Conservation (phyloP, 2,888 invertebrate genomes). For the Drosophila nigritarsus region DNA sequence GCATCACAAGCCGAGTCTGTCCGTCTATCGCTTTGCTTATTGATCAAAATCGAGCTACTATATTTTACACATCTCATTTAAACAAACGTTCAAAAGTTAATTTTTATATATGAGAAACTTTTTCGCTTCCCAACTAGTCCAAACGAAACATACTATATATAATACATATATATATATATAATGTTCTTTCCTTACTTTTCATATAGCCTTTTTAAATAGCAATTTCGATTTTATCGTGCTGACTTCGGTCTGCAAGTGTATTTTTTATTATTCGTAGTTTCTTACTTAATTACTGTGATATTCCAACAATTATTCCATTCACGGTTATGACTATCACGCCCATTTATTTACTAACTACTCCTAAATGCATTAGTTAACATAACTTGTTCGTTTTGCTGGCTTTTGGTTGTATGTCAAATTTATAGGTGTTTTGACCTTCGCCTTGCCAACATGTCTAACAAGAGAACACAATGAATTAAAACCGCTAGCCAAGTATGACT, state of each 20-base stretch:
- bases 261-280: background rate
- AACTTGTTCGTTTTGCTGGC: background rate
- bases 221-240: background rate
- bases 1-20: background rate
- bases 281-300: background rate
- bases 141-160: background rate
- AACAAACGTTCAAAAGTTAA: background rate
- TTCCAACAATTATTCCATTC: background rate
- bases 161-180: background rate
- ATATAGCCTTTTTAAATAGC: background rate
- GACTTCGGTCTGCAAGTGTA: background rate
- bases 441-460: slow-evolving; percentile 36
- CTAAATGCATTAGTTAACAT: background rate
- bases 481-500: slow-evolving; percentile 15
- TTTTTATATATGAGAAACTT: background rate
- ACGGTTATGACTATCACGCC: too few relatives aligned
- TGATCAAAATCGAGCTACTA: accelerated
- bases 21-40: background rate
- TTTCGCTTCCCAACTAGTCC: background rate
- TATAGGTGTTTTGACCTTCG: slow-evolving; percentile 34
- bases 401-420: slow-evolving; percentile 11
- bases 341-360: background rate
- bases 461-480: slow-evolving; percentile 25
- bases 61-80: background rate
- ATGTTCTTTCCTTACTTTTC: background rate